phyloP scores from a whole-genome alignment of 2,113 vertebrate species.

The Haplochromis burtoni region DNA sequence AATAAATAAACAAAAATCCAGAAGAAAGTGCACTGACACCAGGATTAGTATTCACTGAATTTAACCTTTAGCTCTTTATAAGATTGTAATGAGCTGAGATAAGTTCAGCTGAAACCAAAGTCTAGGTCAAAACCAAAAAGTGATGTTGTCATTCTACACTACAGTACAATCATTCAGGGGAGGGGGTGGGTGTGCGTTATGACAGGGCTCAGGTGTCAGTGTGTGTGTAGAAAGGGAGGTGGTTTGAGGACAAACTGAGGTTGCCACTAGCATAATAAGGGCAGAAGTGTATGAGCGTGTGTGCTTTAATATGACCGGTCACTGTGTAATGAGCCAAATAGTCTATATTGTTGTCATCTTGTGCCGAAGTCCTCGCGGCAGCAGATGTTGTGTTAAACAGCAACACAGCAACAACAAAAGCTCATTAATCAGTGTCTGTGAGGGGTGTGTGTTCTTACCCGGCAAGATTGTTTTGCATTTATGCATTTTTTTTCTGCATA shows the following conservation, averaged over 20 bases:
- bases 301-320: background rate
- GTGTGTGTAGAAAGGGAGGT: background rate
- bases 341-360: constrained; percentile 55
- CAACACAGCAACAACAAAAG: constrained; percentile 53
- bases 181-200: background rate
- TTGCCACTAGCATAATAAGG: constrained; percentile 40
- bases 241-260: constrained; percentile 2
- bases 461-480: constrained; percentile 1
- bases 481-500: constrained; percentile 3
- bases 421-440: constrained; percentile 67
- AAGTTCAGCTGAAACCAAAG: background rate
- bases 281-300: background rate
- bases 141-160: background rate
- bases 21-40: background rate
- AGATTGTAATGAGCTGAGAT: background rate
- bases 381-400: constrained; percentile 66
- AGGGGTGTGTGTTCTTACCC: background rate
- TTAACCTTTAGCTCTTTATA: background rate
- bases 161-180: background rate
- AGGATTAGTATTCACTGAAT: background rate
- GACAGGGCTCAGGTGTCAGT: background rate
- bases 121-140: background rate
- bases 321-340: constrained; percentile 33
- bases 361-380: constrained; percentile 47
- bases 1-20: background rate